Evolutionary conservation across 2,113 vertebrate species (phyloP).

Genomic region (Trematocara unimaculatum): DNA sequence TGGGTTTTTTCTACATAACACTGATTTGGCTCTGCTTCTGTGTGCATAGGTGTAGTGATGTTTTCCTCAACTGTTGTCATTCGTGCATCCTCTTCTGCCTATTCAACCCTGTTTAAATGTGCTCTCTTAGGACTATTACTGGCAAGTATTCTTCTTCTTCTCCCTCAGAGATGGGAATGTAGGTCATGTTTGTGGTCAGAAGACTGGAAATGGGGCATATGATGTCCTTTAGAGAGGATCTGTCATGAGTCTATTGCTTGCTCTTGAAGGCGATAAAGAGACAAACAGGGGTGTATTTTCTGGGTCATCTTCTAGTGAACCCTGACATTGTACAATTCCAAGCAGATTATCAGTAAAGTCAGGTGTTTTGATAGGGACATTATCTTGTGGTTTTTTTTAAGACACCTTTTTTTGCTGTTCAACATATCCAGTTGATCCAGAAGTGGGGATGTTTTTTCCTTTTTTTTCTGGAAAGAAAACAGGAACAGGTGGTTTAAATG

Average conservation of each 20-base stretch:
- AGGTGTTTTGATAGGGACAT: background rate
- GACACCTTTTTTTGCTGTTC: background rate
- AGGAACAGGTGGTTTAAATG: conserved; percentile 5
- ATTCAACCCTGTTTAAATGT: background rate
- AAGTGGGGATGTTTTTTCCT: background rate
- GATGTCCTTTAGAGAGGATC: conserved; percentile 8
- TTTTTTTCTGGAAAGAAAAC: conserved; percentile 7
- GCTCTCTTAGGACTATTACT: background rate
- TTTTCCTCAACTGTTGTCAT: background rate
- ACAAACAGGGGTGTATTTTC: background rate
- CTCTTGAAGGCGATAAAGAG: background rate
- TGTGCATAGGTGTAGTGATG: background rate
- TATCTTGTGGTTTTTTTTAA: background rate
- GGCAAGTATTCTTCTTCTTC: background rate
- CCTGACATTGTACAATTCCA: background rate
- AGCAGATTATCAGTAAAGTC: background rate
- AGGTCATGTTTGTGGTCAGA: conserved; percentile 27
- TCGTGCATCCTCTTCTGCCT: background rate
- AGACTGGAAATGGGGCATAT: conserved; percentile 20
- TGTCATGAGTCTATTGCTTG: background rate
- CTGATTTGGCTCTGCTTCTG: background rate
- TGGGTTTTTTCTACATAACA: background rate
- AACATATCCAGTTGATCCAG: background rate
- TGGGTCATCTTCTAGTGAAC: background rate
- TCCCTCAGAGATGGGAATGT: background rate